phyloP scores from a whole-genome alignment of 2,113 vertebrate species.

The Ictalurus furcatus region DNA sequence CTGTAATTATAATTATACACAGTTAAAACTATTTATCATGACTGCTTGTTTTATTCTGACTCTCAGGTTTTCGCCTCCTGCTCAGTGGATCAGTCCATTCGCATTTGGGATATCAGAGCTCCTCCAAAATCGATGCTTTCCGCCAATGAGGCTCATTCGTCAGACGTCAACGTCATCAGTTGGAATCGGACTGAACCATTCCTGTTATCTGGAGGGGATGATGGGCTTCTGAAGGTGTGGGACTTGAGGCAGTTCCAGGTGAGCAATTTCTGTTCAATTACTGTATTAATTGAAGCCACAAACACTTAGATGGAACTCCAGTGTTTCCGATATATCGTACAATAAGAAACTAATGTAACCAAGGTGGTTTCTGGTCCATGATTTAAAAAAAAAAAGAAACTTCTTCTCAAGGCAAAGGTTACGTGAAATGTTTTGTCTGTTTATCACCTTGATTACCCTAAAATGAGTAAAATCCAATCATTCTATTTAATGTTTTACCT shows the following conservation, averaged over 20 bases:
- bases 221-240: constrained; percentile 85
- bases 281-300: not conserved
- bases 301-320: not conserved
- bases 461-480: not conserved
- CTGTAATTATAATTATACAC: not conserved
- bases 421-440: not conserved
- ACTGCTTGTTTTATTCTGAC: not conserved
- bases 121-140: constrained; percentile 86
- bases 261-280: not conserved
- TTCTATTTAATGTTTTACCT: not conserved
- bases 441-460: not conserved
- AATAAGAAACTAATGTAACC: not conserved
- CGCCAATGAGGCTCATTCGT: constrained; percentile 74
- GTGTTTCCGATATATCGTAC: not conserved
- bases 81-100: constrained; percentile 83
- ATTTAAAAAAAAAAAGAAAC: not conserved
- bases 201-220: constrained; percentile 86
- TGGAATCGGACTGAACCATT: constrained; percentile 88
- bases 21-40: not conserved
- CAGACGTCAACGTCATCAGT: constrained; percentile 87
- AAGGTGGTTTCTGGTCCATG: not conserved
- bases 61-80: constrained; percentile 88
- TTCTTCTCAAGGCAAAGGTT: not conserved
- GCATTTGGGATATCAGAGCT: constrained; percentile 85
- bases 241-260: constrained; percentile 90